A percentile compares a stretch with the other conserved stretches of the same genome.
Conservation (phyloP, 2,888 invertebrate species). For the Polia nebulosa region DNA sequence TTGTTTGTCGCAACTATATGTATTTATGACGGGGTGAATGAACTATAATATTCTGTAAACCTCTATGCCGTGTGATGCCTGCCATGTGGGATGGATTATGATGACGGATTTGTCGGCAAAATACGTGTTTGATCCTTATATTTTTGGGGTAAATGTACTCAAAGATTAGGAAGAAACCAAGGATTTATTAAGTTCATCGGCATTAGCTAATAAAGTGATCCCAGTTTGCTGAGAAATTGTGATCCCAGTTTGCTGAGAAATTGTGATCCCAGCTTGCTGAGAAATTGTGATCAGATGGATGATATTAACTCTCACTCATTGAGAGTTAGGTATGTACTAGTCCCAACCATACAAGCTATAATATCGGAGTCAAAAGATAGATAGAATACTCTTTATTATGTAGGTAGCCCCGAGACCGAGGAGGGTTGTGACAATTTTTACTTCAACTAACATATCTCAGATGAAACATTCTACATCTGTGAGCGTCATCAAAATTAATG, state of each 20-base stretch:
- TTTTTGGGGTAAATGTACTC: background rate
- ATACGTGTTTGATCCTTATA: background rate
- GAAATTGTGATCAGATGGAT: background rate
- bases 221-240: background rate
- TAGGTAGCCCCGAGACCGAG: too few species aligned
- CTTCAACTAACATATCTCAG: too few species aligned
- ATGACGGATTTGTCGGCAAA: background rate
- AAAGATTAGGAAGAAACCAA: background rate
- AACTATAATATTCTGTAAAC: constrained; percentile 9
- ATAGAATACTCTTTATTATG: too few species aligned
- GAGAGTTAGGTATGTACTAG: too few species aligned
- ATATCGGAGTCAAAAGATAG: too few species aligned
- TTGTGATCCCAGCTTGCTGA: background rate
- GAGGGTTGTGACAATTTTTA: too few species aligned
- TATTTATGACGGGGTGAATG: background rate
- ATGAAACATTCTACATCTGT: too few species aligned
- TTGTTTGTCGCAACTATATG: background rate
- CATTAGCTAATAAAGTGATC: background rate
- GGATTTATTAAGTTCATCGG: background rate
- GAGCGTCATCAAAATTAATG: too few species aligned
- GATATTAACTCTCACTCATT: background rate
- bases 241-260: background rate
- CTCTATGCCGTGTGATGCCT: constrained; percentile 11
- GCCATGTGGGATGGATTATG: constrained; percentile 1
- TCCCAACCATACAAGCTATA: too few species aligned